A percentile compares a stretch with the other conserved stretches of the same genome.
These are phyloP conservation scores for Scaptomyza flava DNA, from an alignment of 2,888 invertebrate species.

Conservation along the genomic window DNA sequence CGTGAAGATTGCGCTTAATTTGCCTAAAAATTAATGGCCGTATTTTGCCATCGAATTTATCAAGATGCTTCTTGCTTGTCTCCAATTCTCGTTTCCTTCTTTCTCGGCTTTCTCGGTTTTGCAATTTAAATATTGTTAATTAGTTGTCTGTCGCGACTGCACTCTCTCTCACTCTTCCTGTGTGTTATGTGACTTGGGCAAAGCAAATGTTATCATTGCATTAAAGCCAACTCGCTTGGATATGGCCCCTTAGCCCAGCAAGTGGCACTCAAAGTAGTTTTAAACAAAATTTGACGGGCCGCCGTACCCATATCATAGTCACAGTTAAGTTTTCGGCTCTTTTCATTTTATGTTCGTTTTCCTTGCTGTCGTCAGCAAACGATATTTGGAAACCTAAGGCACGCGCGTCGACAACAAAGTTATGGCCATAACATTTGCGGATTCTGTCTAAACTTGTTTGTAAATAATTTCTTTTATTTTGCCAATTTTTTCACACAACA, in stretches of 20 bases:
- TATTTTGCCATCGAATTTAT: conserved; percentile 59
- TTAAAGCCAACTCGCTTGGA: conserved; percentile 54
- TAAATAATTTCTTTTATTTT: conserved; percentile 80
- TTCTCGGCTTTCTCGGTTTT: conserved; percentile 21
- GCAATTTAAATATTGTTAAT: conserved; percentile 74
- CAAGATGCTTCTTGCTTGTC: conserved; percentile 48
- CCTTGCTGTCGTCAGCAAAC: conserved; percentile 65
- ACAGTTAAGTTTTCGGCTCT: conserved; percentile 28
- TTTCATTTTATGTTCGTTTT: conserved; percentile 37
- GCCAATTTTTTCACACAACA: conserved; percentile 76
- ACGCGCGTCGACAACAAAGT: conserved; percentile 66
- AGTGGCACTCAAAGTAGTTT: conserved; percentile 46
- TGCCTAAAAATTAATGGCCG: conserved; percentile 67
- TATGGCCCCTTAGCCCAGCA: conserved; percentile 40
- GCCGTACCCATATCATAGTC: conserved; percentile 43
- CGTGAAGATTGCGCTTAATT: conserved; percentile 66
- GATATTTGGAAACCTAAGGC: conserved; percentile 21
- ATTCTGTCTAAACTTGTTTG: conserved; percentile 75
- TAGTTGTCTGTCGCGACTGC: conserved; percentile 45
- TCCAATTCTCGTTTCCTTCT: neutral
- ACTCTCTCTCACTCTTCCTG: neutral
- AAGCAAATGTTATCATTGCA: conserved; percentile 60
- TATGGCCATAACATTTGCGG: conserved; percentile 74
- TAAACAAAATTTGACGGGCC: conserved; percentile 26
- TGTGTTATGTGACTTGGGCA: conserved; percentile 1